These are phyloP conservation scores for Leptinotarsa texana DNA, from an alignment of 1,140 invertebrate genomes.

Conservation along the genomic window DNA sequence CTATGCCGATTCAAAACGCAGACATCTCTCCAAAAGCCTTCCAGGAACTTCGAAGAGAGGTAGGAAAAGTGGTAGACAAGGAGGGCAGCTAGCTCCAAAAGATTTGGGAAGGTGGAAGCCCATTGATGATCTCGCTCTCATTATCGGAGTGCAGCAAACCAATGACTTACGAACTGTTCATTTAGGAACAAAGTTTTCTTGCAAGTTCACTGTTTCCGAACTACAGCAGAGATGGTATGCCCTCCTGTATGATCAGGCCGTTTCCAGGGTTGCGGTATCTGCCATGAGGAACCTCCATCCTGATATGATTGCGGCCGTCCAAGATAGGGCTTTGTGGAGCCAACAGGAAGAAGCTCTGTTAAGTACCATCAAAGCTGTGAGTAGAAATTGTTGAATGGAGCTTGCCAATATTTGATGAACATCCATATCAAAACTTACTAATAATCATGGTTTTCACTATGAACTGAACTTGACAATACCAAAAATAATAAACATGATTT, in stretches of 20 bases:
- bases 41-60: slow-evolving; percentile 40
- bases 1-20: slow-evolving; percentile 42
- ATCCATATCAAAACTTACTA: too few species aligned
- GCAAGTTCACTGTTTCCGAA: slow-evolving; percentile 91
- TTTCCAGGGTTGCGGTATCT: slow-evolving; percentile 83
- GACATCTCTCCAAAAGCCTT: slow-evolving; percentile 44
- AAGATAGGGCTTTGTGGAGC: slow-evolving; percentile 88
- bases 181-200: slow-evolving; percentile 93
- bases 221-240: slow-evolving; percentile 96
- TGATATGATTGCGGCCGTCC: slow-evolving; percentile 82
- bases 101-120: slow-evolving; percentile 96
- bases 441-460: too few species aligned
- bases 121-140: slow-evolving; percentile 91
- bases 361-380: slow-evolving; percentile 80
- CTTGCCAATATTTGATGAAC: too few species aligned
- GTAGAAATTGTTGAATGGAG: slow-evolving; percentile 46
- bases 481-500: too few species aligned
- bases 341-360: slow-evolving; percentile 87
- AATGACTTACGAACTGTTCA: slow-evolving; percentile 87
- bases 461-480: too few species aligned
- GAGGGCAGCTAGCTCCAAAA: slow-evolving; percentile 71
- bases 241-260: slow-evolving; percentile 87
- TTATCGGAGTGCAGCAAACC: slow-evolving; percentile 92
- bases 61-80: slow-evolving; percentile 63
- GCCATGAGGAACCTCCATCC: slow-evolving; percentile 94